A percentile compares a stretch with the other conserved stretches of the same genome.
phyloP scores from a whole-genome alignment of 2,113 vertebrate genomes.

The zebrafish (Danio rerio) region DNA sequence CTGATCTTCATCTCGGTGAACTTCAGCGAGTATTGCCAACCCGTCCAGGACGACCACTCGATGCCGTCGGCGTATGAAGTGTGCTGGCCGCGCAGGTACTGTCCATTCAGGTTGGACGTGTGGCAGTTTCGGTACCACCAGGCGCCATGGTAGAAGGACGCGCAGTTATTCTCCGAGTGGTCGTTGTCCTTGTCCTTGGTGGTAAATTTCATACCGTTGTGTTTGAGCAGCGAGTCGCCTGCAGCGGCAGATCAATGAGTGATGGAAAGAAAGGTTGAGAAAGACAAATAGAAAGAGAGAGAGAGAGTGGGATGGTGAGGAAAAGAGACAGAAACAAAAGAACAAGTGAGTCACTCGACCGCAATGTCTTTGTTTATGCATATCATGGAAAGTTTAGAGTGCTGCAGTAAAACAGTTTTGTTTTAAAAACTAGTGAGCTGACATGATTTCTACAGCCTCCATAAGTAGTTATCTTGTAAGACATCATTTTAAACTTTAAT shows the following conservation, averaged over 20 bases:
- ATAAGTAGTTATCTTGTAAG: background rate
- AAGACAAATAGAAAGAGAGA: conserved; percentile 7
- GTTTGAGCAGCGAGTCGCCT: conserved; percentile 94
- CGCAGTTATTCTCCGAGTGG: conserved; percentile 96
- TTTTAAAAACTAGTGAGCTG: background rate
- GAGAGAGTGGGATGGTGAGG: background rate
- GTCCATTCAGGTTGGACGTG: conserved; percentile 96
- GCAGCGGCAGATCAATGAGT: conserved; percentile 10
- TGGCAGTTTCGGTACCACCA: conserved; percentile 99
- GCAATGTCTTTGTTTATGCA: conserved; percentile 1
- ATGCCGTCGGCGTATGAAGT: conserved; percentile 92
- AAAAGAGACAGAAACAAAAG: conserved; percentile 6
- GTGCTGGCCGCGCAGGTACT: conserved; percentile 90
- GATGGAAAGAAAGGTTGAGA: conserved; percentile 15
- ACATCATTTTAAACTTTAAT: background rate
- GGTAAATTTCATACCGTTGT: conserved; percentile 94
- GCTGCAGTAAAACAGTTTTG: background rate
- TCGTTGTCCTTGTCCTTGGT: conserved; percentile 94
- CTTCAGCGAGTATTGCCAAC: conserved; percentile 95
- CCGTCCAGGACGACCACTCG: conserved; percentile 97
- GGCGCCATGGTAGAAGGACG: conserved; percentile 90
- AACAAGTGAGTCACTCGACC: conserved; percentile 15
- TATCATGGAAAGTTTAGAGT: background rate
- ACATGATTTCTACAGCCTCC: background rate
- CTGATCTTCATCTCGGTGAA: conserved; percentile 96